phyloP scores from a whole-genome alignment of 2,888 invertebrate genomes.

The Drosophila paramelanica region DNA sequence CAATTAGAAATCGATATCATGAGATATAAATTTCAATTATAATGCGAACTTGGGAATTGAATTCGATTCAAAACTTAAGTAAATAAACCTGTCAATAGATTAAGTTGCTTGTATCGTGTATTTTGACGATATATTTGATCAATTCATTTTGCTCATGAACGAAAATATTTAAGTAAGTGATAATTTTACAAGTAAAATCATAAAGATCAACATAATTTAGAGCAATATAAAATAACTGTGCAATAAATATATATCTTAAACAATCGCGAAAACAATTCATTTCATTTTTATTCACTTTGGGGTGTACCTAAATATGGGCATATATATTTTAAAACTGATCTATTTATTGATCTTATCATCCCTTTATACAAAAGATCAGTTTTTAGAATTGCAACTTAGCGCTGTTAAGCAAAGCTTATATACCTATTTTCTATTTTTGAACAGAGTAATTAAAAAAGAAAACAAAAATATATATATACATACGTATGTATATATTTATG shows the following conservation, averaged over 20 bases:
- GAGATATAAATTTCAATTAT: conserved; percentile 18
- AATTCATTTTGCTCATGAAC: conserved; percentile 23
- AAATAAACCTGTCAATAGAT: conserved; percentile 34
- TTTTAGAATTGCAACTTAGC: too few species aligned
- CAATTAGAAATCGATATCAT: conserved; percentile 24
- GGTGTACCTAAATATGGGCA: background rate
- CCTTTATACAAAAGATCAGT: too few species aligned
- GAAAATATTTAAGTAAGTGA: conserved; percentile 43
- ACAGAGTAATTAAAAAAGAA: too few species aligned
- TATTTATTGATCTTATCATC: too few species aligned
- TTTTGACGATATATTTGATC: conserved; percentile 24
- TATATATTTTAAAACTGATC: background rate
- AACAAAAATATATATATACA: too few species aligned
- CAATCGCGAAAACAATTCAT: background rate
- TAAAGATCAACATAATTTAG: conserved; percentile 43
- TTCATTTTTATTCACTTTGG: background rate
- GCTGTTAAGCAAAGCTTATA: too few species aligned
- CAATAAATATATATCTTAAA: conserved; percentile 58
- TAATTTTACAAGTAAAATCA: conserved; percentile 44
- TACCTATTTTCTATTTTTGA: too few species aligned
- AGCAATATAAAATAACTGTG: conserved; percentile 68
- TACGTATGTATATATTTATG: too few species aligned
- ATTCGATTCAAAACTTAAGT: conserved; percentile 5
- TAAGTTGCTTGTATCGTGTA: conserved; percentile 34
- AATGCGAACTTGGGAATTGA: conserved; percentile 6